Base-by-base conservation (phyloP, 2,888 invertebrate genomes). In the Diaphora mendica region DNA sequence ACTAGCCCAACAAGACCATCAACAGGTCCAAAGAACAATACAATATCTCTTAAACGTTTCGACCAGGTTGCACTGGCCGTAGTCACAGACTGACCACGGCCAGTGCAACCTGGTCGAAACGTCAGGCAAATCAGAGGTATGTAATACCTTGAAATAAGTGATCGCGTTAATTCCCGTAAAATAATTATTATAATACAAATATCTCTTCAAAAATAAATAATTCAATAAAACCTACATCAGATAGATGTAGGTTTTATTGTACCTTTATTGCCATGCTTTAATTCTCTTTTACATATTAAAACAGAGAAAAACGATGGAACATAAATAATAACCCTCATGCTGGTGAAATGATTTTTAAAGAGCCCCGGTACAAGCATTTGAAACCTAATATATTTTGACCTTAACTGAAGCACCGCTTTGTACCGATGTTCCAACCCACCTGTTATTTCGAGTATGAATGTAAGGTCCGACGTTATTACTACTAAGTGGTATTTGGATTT, bases 371-470 rank as follows among this genome's bases (percentile, higher is more conserved):
- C 68, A 76, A 75, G 68, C 70, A 76, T 42, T 59, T 77, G 67
- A 68, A 77, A 72, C 73, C 76, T 76, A 83, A 79, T 82, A 80
- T 81, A 74, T 79, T 81, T 76, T 81, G 82, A 83, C 76, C 83
- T 83, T 75, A 69, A 64, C 71, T 73, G 51, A 65, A 82, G 79
- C 64, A 75, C 71, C 51, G 35, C 74, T 72, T 73, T 77, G 70
- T 71, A 68, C 33, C 30, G n/a, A n/a, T 65, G 23, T 48, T 39
- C 26, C 20, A 64, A 39, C 13, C 59, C 44, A 75, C 62, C 69
- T 72, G 68, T 64, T 39, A 73, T 68, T 17, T 69, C 62, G 39
- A 44, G 30, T 64, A 73, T 64, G 64, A 73, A 68, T 73, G 35
- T 73, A 68, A 64, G 64, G 64, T 62, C 33, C 35, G 35, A 64